These are phyloP conservation scores for Ostrea edulis DNA, from an alignment of 1,140 invertebrate genomes.

Conservation along the genomic window DNA sequence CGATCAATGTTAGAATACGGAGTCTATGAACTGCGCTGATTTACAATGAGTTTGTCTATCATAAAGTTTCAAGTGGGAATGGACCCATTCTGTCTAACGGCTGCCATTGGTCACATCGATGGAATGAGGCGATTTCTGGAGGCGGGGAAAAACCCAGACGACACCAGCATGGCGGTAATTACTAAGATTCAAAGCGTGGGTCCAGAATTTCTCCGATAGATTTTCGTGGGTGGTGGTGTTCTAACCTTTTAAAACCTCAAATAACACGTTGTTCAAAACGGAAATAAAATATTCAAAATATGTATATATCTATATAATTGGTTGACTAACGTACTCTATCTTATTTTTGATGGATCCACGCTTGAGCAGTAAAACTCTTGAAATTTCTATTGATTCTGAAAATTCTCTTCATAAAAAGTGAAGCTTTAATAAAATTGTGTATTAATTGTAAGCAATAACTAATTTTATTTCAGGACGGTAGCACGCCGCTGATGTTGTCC, in stretches of 20 bases:
- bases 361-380: too few species aligned
- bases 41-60: background rate
- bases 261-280: too few species aligned
- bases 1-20: too few species aligned
- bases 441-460: background rate
- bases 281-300: too few species aligned
- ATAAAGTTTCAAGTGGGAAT: constrained; percentile 55
- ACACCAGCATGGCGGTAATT: constrained; percentile 41
- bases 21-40: background rate
- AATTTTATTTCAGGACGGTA: constrained; percentile 60
- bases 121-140: constrained; percentile 55
- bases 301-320: too few species aligned
- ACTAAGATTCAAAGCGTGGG: background rate
- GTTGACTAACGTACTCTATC: too few species aligned
- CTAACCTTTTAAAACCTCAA: too few species aligned
- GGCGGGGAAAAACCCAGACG: constrained; percentile 53
- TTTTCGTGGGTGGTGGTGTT: too few species aligned
- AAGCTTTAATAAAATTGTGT: background rate
- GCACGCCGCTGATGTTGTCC: constrained; percentile 61
- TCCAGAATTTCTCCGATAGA: too few species aligned
- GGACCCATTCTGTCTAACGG: constrained; percentile 56
- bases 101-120: constrained; percentile 57
- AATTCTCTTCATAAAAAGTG: too few species aligned
- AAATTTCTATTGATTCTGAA: too few species aligned
- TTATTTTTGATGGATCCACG: too few species aligned